Evolutionary conservation across 2,113 vertebrate species (phyloP), one percentile per base, ranked within the genome.

Genomic region (Pithys albifrons): DNA sequence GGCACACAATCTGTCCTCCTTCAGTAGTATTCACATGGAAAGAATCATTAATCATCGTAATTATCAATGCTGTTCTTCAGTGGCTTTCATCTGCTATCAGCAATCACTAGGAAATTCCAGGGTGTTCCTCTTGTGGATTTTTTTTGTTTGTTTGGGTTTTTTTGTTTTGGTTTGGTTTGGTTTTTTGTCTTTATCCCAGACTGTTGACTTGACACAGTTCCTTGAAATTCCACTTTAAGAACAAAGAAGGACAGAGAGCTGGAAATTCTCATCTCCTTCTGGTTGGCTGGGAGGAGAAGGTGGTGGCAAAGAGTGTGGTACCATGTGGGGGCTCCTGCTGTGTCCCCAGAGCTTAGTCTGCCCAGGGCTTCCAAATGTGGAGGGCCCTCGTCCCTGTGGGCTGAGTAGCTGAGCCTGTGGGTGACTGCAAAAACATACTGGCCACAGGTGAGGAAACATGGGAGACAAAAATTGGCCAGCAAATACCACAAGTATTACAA

Each of bases 71-170:
- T 81, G 75, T 41, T 78, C 69, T 93, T 88, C 62, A 94, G 84
- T 0, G 2, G 54, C 96, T 97, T 96, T 96, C 92, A 96, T 95
- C 83, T 94, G 80, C 85, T 95, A 94, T 94, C 94, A 94, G 74
- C 51, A 70, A 91, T 91, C 89, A 46, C 94, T 93, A 94, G 93
- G 95, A 97, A 96, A 96, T 96, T 89, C 95, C 93, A 95, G 95
- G 54, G 66, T 91, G 81, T 93, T 94, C 73, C 93, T 95, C 82
- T 72, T 61, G 43, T 57, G 48, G 39, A 10, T 37, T 91, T 70
- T 65, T 58, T 41, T 25, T 43, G 28, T 23, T 31, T 8, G 39
- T 71, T 66, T 59, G 88, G 66, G 9, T 91, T 58, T 35, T 14
- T 46, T 77, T 46, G 51, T 49, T 35, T 17, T 43, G 43, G 28